phyloP scores from a whole-genome alignment of 30 jellyfish, hydroid and myxozoan genomes.

The Aurelia aurita region DNA sequence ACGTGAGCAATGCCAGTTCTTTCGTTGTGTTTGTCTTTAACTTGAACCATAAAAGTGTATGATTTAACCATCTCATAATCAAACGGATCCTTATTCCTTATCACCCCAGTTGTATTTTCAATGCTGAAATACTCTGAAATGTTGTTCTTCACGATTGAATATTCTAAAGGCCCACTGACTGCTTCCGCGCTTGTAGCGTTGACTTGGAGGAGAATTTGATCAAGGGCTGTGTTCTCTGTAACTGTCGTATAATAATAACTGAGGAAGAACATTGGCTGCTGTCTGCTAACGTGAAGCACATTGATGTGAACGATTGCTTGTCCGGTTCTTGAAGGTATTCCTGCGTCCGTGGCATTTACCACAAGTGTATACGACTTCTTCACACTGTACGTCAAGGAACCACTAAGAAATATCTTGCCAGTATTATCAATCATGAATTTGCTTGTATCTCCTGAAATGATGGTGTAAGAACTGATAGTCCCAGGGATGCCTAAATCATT shows the following conservation, averaged over 20 bases:
- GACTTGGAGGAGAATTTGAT: conserved; percentile 53
- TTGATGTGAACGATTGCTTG: conserved; percentile 73
- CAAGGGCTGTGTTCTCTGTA: conserved; percentile 55
- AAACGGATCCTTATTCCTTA: conserved; percentile 58
- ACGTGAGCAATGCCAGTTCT: conserved; percentile 83
- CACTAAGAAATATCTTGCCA: conserved; percentile 54
- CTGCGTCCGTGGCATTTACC: conserved; percentile 83
- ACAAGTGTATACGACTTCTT: conserved; percentile 39
- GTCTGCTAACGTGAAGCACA: conserved; percentile 67
- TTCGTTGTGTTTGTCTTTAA: conserved; percentile 59
- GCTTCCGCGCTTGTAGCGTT: conserved; percentile 76
- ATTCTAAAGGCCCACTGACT: conserved; percentile 64
- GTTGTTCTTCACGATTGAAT: conserved; percentile 54
- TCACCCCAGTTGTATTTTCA: conserved; percentile 73
- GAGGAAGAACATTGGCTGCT: conserved; percentile 76
- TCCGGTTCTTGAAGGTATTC: conserved; percentile 35
- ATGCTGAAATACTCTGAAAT: conserved; percentile 60
- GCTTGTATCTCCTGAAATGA: conserved; percentile 68
- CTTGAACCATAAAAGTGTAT: conserved; percentile 76
- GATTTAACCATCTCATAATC: conserved; percentile 69
- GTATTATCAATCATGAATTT: conserved; percentile 70
- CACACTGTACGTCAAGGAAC: conserved; percentile 38
- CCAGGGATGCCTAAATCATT: conserved; percentile 82
- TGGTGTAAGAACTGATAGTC: conserved; percentile 45
- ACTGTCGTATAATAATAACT: conserved; percentile 62